Evolutionary conservation across 92 coral and sea anemone genomes (phyloP), one percentile per base, ranked within the genome.

Genomic region (Palythoa grandiflora): DNA sequence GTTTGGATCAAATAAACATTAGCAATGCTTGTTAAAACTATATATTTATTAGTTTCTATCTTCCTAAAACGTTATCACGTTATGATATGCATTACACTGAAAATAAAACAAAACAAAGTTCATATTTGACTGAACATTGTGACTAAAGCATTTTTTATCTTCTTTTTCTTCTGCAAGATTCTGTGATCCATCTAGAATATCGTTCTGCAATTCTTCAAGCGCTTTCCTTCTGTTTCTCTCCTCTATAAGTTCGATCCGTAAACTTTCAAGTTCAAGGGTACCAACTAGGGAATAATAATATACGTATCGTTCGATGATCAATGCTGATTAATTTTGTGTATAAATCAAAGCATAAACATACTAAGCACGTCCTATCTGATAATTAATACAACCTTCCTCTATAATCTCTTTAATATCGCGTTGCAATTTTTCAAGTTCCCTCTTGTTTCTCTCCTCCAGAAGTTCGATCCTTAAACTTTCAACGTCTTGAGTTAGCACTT

Each of bases 141-240:
- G 48, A 44, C 48, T 1, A 44, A 19, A 9, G 17, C 21, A 19
- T 54, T 5, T 79, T 19, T n/a, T 59, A 79, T 57, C 84, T 57
- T 79, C 54, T 60, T 79, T 79, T 50, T 80, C 85, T n/a, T 60
- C 38, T 50, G 6, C 57, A 39, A 80, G 85, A 5, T 80, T 59
- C 38, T 80, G 85, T 63, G 85, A 80, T 39, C 57, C 73, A 44
- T 80, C 73, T 2, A 80, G 85, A 21, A 80, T 80, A 39, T 80
- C 74, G 20, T 80, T 73, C 73, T 80, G 85, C 71, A 80, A 51
- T 20, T 80, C 85, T 63, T 63, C 73, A n/a, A 63, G 39, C 16
- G 39, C 16, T 61, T 39, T 61, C 37, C 74, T 19, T 21, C 10
- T 50, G n/a, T 80, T 63, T 8, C 74, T 40, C 60, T 80, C 85